Conservation (phyloP, 2,888 invertebrate genomes). For the Zaprionus lineosus region DNA sequence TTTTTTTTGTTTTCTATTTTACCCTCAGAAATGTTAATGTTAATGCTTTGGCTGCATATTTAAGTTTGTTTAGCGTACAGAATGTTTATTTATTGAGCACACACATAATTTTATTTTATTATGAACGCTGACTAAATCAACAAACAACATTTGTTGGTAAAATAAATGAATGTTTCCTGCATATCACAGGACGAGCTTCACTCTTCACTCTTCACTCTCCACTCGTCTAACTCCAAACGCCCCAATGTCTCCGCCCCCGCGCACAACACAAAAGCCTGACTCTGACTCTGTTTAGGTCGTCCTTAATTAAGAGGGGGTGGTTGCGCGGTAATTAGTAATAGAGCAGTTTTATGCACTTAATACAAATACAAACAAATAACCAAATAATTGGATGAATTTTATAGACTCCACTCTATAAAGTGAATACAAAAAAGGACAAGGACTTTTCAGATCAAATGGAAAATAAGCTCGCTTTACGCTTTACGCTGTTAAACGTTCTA, state of each 20-base stretch:
- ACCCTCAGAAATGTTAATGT: constrained; percentile 20
- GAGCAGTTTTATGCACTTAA: constrained; percentile 35
- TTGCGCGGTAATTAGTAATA: constrained; percentile 57
- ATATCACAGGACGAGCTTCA: not conserved
- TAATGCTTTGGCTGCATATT: constrained; percentile 49
- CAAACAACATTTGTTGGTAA: constrained; percentile 50
- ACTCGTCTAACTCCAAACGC: too few relatives aligned
- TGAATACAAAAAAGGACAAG: too few relatives aligned
- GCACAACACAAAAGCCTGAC: too few relatives aligned
- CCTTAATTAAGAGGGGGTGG: too few relatives aligned
- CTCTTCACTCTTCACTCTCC: too few relatives aligned
- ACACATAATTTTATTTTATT: constrained; percentile 64
- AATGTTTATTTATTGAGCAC: constrained; percentile 66
- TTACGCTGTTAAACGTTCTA: too few relatives aligned
- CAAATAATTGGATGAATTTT: constrained; percentile 43
- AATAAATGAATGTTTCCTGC: constrained; percentile 26
- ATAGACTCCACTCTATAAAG: constrained; percentile 11
- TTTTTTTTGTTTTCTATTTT: constrained; percentile 1
- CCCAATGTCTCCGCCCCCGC: too few relatives aligned
- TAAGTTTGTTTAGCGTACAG: constrained; percentile 58
- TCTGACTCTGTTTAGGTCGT: too few relatives aligned
- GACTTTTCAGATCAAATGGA: too few relatives aligned
- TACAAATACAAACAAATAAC: constrained; percentile 45
- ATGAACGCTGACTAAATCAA: constrained; percentile 64
- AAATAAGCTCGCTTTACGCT: too few relatives aligned